Conservation (phyloP, 2,797 vertebrate species). For the Florisuga fusca region DNA sequence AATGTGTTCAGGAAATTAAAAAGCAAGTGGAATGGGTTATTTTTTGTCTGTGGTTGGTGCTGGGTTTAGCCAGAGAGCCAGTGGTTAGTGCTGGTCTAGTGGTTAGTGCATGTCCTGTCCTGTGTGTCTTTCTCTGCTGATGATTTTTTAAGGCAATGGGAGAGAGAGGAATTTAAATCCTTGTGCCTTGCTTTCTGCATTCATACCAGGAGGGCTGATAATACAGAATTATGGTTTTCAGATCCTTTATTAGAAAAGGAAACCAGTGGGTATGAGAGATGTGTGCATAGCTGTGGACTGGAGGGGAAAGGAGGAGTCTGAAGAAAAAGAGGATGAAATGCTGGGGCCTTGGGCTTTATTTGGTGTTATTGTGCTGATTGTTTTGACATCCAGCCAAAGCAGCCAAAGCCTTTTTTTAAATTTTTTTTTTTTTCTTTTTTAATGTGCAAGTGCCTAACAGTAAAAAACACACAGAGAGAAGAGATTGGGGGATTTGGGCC, state of each 20-base stretch:
- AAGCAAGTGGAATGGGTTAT: background rate
- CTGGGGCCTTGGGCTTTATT: background rate
- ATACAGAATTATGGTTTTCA: background rate
- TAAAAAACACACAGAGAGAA: background rate
- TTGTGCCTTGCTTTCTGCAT: background rate
- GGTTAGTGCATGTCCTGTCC: background rate
- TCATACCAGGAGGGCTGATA: background rate
- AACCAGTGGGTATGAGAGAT: background rate
- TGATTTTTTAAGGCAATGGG: background rate
- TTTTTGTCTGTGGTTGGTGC: background rate
- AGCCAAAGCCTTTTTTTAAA: background rate
- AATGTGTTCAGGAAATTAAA: background rate
- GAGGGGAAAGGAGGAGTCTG: background rate
- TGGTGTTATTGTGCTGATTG: background rate
- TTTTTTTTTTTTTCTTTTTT: background rate
- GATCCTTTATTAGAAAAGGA: background rate
- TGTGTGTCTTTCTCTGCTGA: background rate
- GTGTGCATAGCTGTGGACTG: background rate
- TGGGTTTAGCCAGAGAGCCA: background rate
- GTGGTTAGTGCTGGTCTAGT: background rate
- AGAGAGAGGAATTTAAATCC: background rate
- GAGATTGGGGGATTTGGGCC: background rate
- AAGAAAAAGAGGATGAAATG: background rate
- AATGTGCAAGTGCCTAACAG: background rate
- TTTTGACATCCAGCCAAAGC: conserved; percentile 16